Percentiles rank a stretch among this genome's conserved stretches.
Conservation (phyloP, 1,140 invertebrate genomes). For the Bombus waltoni region DNA sequence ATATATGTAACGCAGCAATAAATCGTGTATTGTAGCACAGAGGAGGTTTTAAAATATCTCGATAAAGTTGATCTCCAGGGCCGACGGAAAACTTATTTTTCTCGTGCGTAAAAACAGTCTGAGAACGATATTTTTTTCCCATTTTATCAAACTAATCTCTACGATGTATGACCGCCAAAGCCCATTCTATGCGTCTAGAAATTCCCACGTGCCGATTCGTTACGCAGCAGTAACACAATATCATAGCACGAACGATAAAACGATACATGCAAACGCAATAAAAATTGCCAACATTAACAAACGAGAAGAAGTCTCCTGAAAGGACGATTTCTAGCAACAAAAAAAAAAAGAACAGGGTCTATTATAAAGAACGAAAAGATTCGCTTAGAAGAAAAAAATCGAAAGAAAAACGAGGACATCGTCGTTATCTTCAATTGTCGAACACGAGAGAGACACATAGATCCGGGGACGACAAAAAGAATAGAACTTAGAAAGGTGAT, state of each 20-base stretch:
- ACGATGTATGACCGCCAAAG: not conserved
- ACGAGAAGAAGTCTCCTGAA: not conserved
- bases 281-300: not conserved
- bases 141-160: not conserved
- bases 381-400: not conserved
- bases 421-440: not conserved
- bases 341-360: not conserved
- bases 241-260: not conserved
- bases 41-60: not conserved
- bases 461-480: not conserved
- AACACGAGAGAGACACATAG: not conserved
- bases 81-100: not conserved
- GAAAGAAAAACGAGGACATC: not conserved
- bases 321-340: not conserved
- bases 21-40: too few relatives aligned
- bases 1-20: not conserved
- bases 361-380: not conserved
- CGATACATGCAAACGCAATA: not conserved
- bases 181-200: not conserved
- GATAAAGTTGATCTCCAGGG: not conserved
- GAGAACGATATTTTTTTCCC: not conserved
- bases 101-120: not conserved
- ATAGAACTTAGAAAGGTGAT: not conserved
- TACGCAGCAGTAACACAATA: constrained; percentile 5
- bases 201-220: constrained; percentile 43